Conservation (phyloP, 2,888 invertebrate genomes). For the Danaus chrysippus region DNA sequence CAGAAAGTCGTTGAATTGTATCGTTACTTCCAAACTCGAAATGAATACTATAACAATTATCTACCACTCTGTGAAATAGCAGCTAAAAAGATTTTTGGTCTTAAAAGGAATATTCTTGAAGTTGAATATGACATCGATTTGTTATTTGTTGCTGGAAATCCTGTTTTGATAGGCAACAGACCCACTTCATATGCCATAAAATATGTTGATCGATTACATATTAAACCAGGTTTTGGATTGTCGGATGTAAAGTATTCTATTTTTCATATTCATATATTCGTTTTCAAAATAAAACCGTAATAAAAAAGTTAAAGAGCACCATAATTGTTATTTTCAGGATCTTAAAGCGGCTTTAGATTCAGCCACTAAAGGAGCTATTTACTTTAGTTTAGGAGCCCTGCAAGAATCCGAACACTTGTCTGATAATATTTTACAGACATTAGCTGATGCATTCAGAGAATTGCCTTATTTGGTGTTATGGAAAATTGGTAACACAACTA, state of each 20-base stretch:
- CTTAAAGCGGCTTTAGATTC: constrained; percentile 56
- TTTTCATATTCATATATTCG: background rate
- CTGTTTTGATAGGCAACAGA: constrained; percentile 59
- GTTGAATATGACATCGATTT: constrained; percentile 69
- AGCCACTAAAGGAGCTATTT: constrained; percentile 65
- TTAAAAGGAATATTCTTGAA: constrained; percentile 55
- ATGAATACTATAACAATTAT: constrained; percentile 61
- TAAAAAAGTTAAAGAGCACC: constrained; percentile 3
- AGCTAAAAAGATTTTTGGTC: constrained; percentile 57
- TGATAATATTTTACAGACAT: constrained; percentile 51
- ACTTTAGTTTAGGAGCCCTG: constrained; percentile 74
- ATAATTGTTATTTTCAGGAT: constrained; percentile 47
- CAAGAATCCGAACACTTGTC: constrained; percentile 68
- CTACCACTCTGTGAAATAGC: constrained; percentile 59
- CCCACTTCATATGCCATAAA: constrained; percentile 59
- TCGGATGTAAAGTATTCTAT: constrained; percentile 46
- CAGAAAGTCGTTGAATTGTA: constrained; percentile 56
- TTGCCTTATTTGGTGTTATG: constrained; percentile 73
- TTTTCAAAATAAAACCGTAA: background rate
- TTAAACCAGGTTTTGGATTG: constrained; percentile 53
- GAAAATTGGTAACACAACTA: constrained; percentile 70
- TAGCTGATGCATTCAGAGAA: constrained; percentile 67
- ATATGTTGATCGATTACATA: constrained; percentile 64
- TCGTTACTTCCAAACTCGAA: constrained; percentile 52
- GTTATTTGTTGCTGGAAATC: constrained; percentile 62